phyloP scores from a whole-genome alignment of 2,888 invertebrate species.

The Laothoe populi region DNA sequence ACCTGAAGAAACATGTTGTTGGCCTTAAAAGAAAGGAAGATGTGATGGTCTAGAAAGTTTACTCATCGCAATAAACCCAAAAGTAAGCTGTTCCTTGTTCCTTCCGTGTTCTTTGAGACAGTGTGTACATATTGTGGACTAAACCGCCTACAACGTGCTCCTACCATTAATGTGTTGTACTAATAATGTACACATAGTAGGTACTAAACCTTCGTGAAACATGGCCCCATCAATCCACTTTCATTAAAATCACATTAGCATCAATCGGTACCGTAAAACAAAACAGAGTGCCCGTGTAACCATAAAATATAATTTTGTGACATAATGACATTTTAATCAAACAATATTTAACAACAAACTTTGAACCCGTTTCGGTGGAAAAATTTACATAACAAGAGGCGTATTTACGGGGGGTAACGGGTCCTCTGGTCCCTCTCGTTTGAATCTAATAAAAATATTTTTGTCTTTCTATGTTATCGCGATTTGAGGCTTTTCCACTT shows the following conservation, averaged over 20 bases:
- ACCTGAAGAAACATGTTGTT: too few species aligned
- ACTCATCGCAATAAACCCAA: too few species aligned
- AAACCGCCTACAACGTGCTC: too few species aligned
- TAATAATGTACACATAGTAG: neutral
- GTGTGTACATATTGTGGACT: too few species aligned
- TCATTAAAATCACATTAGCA: slow-evolving; percentile 20
- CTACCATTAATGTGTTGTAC: too few species aligned
- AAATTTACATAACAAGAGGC: neutral
- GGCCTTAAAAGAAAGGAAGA: too few species aligned
- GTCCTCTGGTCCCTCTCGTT: too few species aligned
- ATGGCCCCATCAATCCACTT: neutral
- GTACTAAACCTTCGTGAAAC: neutral
- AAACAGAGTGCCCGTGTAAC: slow-evolving; percentile 13
- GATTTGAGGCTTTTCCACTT: too few species aligned
- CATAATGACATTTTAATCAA: slow-evolving; percentile 25
- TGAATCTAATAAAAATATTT: neutral
- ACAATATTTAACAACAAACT: slow-evolving; percentile 22
- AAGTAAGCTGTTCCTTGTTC: too few species aligned
- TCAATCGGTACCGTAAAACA: slow-evolving; percentile 11
- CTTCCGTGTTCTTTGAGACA: too few species aligned
- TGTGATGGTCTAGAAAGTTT: too few species aligned
- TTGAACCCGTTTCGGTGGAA: slow-evolving; percentile 1
- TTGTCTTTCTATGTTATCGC: too few species aligned
- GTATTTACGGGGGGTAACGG: neutral
- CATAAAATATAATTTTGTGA: slow-evolving; percentile 14